Percentiles rank a stretch among this genome's conserved stretches.
These are phyloP conservation scores for Drosophila miranda DNA, from an alignment of 1,140 invertebrate species.

Conservation along the genomic window DNA sequence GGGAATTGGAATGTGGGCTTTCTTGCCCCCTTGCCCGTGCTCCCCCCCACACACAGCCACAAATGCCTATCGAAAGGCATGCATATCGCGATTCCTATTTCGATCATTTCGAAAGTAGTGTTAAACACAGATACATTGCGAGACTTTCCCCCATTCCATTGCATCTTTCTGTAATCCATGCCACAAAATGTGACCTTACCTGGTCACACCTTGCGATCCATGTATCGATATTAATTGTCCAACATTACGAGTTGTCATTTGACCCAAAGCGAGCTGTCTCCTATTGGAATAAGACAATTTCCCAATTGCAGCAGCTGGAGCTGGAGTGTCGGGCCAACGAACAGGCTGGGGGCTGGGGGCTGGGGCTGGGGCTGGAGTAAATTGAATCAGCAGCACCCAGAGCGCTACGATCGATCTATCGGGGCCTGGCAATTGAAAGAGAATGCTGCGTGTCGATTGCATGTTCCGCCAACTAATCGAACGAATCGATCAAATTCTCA, in stretches of 20 bases:
- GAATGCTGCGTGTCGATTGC: slow-evolving; percentile 80
- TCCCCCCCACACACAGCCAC: too few species aligned
- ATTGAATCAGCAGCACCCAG: slow-evolving; percentile 73
- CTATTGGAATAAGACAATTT: slow-evolving; percentile 77
- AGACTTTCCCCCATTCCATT: too few species aligned
- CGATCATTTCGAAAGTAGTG: too few species aligned
- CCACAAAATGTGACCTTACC: slow-evolving; percentile 12
- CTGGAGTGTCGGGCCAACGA: neutral
- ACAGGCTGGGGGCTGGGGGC: slow-evolving; percentile 1
- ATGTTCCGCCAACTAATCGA: slow-evolving; percentile 79
- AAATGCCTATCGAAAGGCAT: too few species aligned
- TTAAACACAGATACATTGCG: too few species aligned
- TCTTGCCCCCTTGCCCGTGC: too few species aligned
- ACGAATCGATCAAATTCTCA: slow-evolving; percentile 81
- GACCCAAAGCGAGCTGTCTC: slow-evolving; percentile 67
- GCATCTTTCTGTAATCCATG: neutral
- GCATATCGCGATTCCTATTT: too few species aligned
- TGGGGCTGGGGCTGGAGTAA: slow-evolving; percentile 24
- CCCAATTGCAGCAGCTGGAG: slow-evolving; percentile 43
- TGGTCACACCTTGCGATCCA: slow-evolving; percentile 42
- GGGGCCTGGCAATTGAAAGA: slow-evolving; percentile 59
- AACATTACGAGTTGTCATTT: slow-evolving; percentile 79
- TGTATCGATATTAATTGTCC: slow-evolving; percentile 66
- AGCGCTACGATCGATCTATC: slow-evolving; percentile 43
- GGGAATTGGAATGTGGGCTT: neutral